A percentile compares a stretch with the other conserved stretches of the same genome.
Evolutionary conservation across 2,113 vertebrate genomes (phyloP).

Genomic region (Mellivora capensis): DNA sequence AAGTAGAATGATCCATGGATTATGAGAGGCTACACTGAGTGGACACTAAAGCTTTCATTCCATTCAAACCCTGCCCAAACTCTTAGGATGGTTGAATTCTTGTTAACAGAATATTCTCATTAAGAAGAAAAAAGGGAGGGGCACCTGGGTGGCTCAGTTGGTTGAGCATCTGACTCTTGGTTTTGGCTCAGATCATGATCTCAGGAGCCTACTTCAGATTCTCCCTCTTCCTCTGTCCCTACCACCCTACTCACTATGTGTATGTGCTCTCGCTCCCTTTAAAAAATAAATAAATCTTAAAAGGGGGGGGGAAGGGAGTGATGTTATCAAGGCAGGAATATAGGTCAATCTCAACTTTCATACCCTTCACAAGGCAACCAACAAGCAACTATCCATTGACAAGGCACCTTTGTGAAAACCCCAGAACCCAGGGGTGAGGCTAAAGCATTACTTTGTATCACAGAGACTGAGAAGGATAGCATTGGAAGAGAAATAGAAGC

Average conservation of each 20-base stretch:
- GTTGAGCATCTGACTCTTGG: not conserved
- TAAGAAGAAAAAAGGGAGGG: constrained; percentile 50
- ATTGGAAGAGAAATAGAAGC: not conserved
- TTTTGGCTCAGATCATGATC: not conserved
- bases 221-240: not conserved
- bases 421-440: not conserved
- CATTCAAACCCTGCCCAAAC: constrained; percentile 5
- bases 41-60: constrained; percentile 22
- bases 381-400: not conserved
- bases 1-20: not conserved
- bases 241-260: not conserved
- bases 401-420: not conserved
- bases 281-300: not conserved
- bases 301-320: constrained; percentile 26
- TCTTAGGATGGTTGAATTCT: not conserved
- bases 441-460: not conserved
- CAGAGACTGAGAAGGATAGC: not conserved
- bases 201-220: not conserved
- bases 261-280: not conserved
- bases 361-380: not conserved
- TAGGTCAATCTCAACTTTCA: not conserved
- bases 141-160: not conserved
- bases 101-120: constrained; percentile 46
- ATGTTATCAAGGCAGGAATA: not conserved
- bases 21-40: not conserved